Conservation (phyloP, 2,113 vertebrate species). For the Pyxicephalus adspersus region DNA sequence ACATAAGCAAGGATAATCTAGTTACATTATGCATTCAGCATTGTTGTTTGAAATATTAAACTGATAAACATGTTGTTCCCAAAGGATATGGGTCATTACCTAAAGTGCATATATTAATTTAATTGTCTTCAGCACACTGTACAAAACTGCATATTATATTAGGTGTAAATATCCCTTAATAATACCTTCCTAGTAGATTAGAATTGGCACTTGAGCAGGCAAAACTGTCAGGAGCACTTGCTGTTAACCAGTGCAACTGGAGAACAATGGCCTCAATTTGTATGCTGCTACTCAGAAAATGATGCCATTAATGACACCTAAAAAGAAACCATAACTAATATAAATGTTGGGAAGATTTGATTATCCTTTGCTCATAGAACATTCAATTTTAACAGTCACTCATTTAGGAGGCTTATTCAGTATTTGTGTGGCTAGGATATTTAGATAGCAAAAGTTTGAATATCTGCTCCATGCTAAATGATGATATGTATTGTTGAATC, state of each 20-base stretch:
- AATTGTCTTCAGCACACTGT: constrained; percentile 68
- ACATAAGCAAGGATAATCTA: constrained; percentile 63
- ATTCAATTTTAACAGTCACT: constrained; percentile 49
- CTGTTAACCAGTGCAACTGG: constrained; percentile 57
- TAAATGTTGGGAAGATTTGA: constrained; percentile 47
- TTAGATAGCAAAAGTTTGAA: background rate
- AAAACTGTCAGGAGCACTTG: constrained; percentile 63
- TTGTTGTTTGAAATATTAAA: constrained; percentile 64
- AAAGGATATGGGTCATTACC: constrained; percentile 73
- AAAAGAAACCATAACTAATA: constrained; percentile 53
- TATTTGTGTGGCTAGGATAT: constrained; percentile 44
- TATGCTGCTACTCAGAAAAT: constrained; percentile 59
- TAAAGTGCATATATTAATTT: constrained; percentile 74
- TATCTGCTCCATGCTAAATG: background rate
- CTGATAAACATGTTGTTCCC: constrained; percentile 68
- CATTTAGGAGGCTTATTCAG: constrained; percentile 26
- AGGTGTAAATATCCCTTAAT: constrained; percentile 69
- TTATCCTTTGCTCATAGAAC: constrained; percentile 54
- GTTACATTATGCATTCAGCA: constrained; percentile 67
- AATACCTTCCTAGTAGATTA: constrained; percentile 66
- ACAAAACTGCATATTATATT: constrained; percentile 68
- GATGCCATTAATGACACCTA: constrained; percentile 55
- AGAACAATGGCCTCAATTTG: constrained; percentile 50
- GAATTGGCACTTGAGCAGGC: constrained; percentile 68
- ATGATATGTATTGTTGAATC: background rate